Evolutionary conservation across 2,797 vertebrate species (phyloP).

Genomic region (Pagetopsis macropterus): DNA sequence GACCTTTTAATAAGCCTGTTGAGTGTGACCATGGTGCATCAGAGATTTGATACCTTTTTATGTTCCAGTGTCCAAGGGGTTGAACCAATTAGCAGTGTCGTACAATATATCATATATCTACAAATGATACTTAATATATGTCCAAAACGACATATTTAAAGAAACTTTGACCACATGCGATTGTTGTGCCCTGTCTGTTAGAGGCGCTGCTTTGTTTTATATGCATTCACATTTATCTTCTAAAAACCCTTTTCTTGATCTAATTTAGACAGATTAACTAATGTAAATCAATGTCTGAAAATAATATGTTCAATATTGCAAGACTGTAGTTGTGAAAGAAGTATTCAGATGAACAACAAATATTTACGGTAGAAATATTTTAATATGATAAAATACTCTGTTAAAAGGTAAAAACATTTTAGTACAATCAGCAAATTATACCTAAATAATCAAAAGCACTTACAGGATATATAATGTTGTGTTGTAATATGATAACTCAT

Average conservation of each 20-base stretch:
- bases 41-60: slow-evolving; percentile 12
- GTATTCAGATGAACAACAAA: background rate
- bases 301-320: background rate
- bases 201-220: background rate
- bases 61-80: slow-evolving; percentile 1
- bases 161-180: background rate
- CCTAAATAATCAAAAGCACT: background rate
- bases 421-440: background rate
- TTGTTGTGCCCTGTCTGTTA: background rate
- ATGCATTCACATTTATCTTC: background rate
- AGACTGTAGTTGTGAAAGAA: background rate
- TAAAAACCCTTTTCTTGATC: background rate
- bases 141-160: background rate
- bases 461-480: too few relatives aligned
- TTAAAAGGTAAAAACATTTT: background rate
- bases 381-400: background rate
- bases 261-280: too few relatives aligned
- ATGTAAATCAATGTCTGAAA: background rate
- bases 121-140: background rate
- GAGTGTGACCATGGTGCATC: slow-evolving; percentile 8
- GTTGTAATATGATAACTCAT: background rate
- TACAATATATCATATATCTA: background rate
- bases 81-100: background rate
- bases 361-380: too few relatives aligned
- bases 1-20: slow-evolving; percentile 25